A percentile compares a stretch with the other conserved stretches of the same genome.
Evolutionary conservation across 2,797 vertebrate species (phyloP).

Genomic region (Oreochromis mossambicus): DNA sequence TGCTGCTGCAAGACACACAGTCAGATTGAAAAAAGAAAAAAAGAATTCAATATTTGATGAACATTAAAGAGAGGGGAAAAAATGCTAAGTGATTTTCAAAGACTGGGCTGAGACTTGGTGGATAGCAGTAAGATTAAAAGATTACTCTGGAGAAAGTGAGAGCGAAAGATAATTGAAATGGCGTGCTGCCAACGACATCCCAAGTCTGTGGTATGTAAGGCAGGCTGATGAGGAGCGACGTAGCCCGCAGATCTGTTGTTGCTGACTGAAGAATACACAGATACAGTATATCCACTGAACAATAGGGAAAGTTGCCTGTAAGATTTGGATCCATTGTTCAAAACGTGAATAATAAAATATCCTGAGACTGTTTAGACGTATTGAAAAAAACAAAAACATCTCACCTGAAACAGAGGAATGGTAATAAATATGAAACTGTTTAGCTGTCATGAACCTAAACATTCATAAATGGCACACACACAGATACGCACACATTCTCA

Average conservation of each 20-base stretch:
- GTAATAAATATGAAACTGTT: not conserved
- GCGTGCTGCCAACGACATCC: conserved; percentile 43
- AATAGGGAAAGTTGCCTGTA: not conserved
- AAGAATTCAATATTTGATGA: conserved; percentile 33
- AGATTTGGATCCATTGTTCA: not conserved
- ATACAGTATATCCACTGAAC: not conserved
- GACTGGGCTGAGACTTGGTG: conserved; percentile 36
- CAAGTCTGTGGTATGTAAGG: conserved; percentile 9
- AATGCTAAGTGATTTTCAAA: conserved; percentile 58
- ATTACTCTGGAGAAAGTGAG: conserved; percentile 58
- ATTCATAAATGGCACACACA: not conserved
- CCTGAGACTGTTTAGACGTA: not conserved
- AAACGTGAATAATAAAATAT: not conserved
- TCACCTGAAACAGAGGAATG: not conserved
- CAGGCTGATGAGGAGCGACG: conserved; percentile 25
- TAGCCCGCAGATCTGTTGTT: conserved; percentile 17
- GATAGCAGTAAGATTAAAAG: conserved; percentile 56
- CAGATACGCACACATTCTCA: not conserved
- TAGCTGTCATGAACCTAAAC: conserved; percentile 15
- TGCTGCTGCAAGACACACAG: not conserved
- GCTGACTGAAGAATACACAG: conserved; percentile 8
- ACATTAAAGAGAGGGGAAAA: conserved; percentile 31
- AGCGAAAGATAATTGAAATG: conserved; percentile 66
- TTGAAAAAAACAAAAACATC: not conserved
- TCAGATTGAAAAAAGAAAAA: not conserved